Evolutionary conservation across 2,888 invertebrate genomes (phyloP), one percentile per base, ranked within the genome.

Genomic region (Sarcophaga carnaria): DNA sequence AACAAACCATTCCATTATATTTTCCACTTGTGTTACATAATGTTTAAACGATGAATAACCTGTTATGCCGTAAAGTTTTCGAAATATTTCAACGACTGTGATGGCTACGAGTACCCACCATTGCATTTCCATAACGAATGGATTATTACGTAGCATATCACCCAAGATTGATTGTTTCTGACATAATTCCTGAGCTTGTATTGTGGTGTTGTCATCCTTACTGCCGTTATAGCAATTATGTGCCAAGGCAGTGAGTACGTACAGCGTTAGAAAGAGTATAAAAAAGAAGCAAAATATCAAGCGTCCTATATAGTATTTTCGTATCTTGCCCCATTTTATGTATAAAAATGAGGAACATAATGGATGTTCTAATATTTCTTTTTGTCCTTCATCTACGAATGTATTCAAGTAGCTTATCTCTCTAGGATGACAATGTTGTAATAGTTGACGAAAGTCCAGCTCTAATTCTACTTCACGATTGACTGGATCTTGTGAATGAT

Each of bases 291-390:
- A 97, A 90, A 97, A 95, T 88, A 97, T 94, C 89, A 97, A 94
- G 78, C 97, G 94, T 0, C 96, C 97, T 17, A 97, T 96, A 91
- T 97, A 97, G 91, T 97, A 98, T 93, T 97, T 97, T 47, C 97
- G 95, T 88, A 98, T 97, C 93, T 97, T 97, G 90, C 97, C 97
- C 98, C 98, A 98, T 92, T 98, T 98, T 76, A 98, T 95, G 91
- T 97, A 96, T 0, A 98, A 94, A 91, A 98, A 98, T 0, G 97
- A 97, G 11, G 97, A 97, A 92, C 97, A 97, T 5, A 98, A 93
- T 0, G 98, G 98, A 94, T 98, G 98, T 77, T 97, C 95, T 3
- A 98, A 93, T 62, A 98, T 96, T 92, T 97, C 97, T 91, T 97
- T 97, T 91, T 97, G 97, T 0, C 97, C 97, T 93, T 97, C 97